Conservation (phyloP, 2,888 invertebrate genomes). For the Mermis nigrescens region DNA sequence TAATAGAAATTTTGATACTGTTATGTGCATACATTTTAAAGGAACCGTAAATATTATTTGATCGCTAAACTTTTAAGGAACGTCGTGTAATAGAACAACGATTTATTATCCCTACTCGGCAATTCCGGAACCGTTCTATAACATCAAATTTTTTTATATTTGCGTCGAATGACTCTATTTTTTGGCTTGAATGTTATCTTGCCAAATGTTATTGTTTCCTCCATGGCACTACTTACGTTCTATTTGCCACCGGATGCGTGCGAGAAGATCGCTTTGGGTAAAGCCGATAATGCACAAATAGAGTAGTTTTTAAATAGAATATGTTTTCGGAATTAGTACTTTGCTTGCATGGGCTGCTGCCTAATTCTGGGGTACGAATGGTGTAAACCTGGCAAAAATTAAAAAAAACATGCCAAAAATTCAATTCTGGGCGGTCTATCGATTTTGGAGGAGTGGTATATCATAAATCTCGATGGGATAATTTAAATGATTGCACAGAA, state of each 20-base stretch:
- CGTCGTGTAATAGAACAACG: conserved; percentile 31
- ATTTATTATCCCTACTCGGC: conserved; percentile 46
- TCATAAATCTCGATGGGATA: too few species aligned
- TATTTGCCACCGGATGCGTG: conserved; percentile 96
- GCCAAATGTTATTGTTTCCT: conserved; percentile 92
- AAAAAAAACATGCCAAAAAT: too few species aligned
- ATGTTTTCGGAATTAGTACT: too few species aligned
- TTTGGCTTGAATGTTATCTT: conserved; percentile 99
- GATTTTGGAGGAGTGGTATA: too few species aligned
- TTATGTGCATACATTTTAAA: not conserved
- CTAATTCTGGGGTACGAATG: too few species aligned
- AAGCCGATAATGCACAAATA: too few species aligned
- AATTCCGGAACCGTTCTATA: conserved; percentile 63
- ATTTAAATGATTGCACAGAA: too few species aligned
- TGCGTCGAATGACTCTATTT: conserved; percentile 72
- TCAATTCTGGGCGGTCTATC: too few species aligned
- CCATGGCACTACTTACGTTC: conserved; percentile 93
- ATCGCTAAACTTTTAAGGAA: conserved; percentile 1
- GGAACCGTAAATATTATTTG: not conserved
- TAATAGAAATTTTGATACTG: too few species aligned
- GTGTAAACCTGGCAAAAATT: too few species aligned
- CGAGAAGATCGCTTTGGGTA: conserved; percentile 91
- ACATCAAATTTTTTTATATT: conserved; percentile 1
- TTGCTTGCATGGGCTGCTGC: too few species aligned
- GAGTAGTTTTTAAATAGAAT: too few species aligned